phyloP scores from a whole-genome alignment of 2,888 invertebrate genomes.

The Rotaria macrura region DNA sequence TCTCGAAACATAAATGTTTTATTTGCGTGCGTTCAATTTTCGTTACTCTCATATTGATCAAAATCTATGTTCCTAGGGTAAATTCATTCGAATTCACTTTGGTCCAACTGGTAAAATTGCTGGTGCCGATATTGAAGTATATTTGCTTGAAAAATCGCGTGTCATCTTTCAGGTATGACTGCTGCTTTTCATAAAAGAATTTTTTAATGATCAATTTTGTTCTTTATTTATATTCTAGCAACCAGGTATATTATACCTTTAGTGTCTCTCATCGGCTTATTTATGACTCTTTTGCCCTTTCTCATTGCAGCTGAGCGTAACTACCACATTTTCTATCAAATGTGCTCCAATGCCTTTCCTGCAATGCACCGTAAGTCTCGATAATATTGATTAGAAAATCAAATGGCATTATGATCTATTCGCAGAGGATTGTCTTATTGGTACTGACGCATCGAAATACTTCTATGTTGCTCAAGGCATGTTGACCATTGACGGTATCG shows the following conservation, averaged over 20 bases:
- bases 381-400: background rate
- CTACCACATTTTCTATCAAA: conserved; percentile 99
- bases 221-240: too few relatives aligned
- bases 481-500: conserved; percentile 77
- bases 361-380: conserved; percentile 33
- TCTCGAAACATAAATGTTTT: too few relatives aligned
- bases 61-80: too few relatives aligned
- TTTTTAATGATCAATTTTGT: too few relatives aligned
- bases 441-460: conserved; percentile 67
- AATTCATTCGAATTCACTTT: too few relatives aligned
- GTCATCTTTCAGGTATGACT: too few relatives aligned
- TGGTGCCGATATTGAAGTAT: conserved; percentile 98
- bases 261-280: too few relatives aligned
- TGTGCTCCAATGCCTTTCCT: conserved; percentile 47
- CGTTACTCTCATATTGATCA: too few relatives aligned
- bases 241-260: too few relatives aligned
- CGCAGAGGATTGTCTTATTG: conserved; percentile 64
- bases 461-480: conserved; percentile 90
- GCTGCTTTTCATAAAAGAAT: too few relatives aligned
- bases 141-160: conserved; percentile 93
- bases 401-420: background rate
- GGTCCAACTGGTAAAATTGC: conserved; percentile 98
- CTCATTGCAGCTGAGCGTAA: conserved; percentile 53
- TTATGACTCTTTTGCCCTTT: too few relatives aligned
- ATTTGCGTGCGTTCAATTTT: too few relatives aligned